Base-by-base conservation (phyloP, 2,113 vertebrate species). In the Mirounga angustirostris region DNA sequence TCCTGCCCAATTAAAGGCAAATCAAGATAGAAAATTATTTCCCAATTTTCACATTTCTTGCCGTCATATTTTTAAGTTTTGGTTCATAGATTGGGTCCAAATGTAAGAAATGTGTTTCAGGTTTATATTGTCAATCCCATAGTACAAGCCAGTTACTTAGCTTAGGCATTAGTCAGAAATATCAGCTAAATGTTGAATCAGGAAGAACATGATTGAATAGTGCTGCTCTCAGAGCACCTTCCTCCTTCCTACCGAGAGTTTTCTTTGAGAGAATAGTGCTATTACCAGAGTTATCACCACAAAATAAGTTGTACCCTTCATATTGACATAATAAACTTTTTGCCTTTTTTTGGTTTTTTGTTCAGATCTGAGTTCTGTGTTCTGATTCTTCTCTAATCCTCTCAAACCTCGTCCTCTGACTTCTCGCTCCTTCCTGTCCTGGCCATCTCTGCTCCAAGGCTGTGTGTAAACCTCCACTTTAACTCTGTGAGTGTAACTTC, bases 401-500 rank as follows among this genome's bases (percentile, higher is more conserved):
- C 58, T 89, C 52, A 89, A 2, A 43, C 69, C 82, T 81, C 71
- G 22, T 84, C 69, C 87, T 91, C 1, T 65, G 65, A n/a, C 7
- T 52, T 93, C 54, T 71, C 36, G 22, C 46, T 89, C 63, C 83
- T 89, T 88, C 46, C 63, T 85, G 69, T 52, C n/a, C 78, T 95
- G 76, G 61, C 59, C 76, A 1, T 65, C 74, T 96, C 65, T 92
- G 79, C n/a, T 79, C 83, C 80, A 46, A 79, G 59, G 30, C 85
- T 87, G 18, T 40, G 58, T 85, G 3, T 88, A 65, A 94, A 73
- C 54, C 58, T 90, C 59, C 13, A 78, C 89, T 90, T 71, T 52
- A 65, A 90, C 94, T 94, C 73, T 84, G 46, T 92, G 61, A 98
- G 89, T 94, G 65, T 80, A 81, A 69, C 15, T 78, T 89, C 43